Conservation (phyloP, 64 coral and sea anemone species). For the Stichodactyla helianthus region DNA sequence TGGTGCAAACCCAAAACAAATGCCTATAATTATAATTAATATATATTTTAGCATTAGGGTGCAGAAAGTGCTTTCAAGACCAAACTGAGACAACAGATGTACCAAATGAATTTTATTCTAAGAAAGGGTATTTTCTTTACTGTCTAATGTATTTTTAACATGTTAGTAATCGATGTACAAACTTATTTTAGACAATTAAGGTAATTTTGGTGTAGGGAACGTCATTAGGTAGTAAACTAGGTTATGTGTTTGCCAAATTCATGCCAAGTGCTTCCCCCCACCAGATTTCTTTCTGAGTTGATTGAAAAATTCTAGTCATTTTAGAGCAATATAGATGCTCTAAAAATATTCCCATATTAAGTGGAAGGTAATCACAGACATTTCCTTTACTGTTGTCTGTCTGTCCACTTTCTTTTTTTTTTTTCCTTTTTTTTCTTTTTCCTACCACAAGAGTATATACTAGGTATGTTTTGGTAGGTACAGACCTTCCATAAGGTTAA, state of each 20-base stretch:
- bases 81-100: neutral
- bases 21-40: too few species aligned
- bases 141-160: neutral
- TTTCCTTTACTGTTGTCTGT: neutral
- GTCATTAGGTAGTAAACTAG: neutral
- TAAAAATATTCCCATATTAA: neutral
- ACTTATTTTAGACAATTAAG: constrained; percentile 7
- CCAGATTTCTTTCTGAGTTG: neutral
- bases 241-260: neutral
- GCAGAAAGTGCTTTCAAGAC: neutral
- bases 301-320: neutral
- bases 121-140: neutral
- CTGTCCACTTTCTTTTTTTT: neutral
- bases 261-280: neutral
- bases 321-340: neutral
- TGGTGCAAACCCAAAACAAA: too few species aligned
- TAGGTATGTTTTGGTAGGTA: neutral
- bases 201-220: neutral
- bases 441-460: neutral
- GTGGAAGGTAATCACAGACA: neutral
- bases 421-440: too few species aligned
- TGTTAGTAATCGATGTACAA: neutral
- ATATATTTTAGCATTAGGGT: too few species aligned
- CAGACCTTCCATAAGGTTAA: neutral
- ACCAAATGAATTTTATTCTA: neutral